phyloP scores from a whole-genome alignment of 2,113 vertebrate genomes.

The Lepus europaeus region DNA sequence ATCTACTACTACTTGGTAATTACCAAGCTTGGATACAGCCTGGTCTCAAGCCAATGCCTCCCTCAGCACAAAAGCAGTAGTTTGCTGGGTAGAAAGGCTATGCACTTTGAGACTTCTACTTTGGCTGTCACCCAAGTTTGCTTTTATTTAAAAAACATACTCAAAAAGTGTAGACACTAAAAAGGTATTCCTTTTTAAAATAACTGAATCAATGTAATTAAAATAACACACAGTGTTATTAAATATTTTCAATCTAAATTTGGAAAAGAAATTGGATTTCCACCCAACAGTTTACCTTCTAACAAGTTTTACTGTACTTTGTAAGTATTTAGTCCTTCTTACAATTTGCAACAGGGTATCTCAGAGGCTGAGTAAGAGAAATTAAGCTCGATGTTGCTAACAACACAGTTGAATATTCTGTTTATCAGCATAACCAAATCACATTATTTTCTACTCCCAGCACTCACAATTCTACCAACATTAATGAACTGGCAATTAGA shows the following conservation, averaged over 20 bases:
- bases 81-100: neutral
- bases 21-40: neutral
- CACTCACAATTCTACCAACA: neutral
- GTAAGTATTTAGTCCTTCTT: conserved; percentile 3
- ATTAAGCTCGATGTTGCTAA: neutral
- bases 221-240: conserved; percentile 28
- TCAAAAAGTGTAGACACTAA: neutral
- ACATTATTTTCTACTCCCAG: conserved; percentile 31
- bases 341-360: neutral
- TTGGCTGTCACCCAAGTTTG: neutral
- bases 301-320: neutral
- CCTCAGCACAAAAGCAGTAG: neutral
- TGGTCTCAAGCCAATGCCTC: neutral
- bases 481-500: neutral
- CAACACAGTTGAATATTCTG: conserved; percentile 6
- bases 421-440: neutral
- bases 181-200: conserved; percentile 8
- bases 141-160: conserved; percentile 39
- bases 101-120: neutral
- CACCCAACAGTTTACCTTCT: neutral
- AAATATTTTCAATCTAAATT: conserved; percentile 18
- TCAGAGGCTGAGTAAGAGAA: neutral
- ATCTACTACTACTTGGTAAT: neutral
- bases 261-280: conserved; percentile 23
- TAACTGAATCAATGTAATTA: conserved; percentile 29